Evolutionary conservation across 2,797 vertebrate genomes (phyloP).

Genomic region (Clarias platycephalus): DNA sequence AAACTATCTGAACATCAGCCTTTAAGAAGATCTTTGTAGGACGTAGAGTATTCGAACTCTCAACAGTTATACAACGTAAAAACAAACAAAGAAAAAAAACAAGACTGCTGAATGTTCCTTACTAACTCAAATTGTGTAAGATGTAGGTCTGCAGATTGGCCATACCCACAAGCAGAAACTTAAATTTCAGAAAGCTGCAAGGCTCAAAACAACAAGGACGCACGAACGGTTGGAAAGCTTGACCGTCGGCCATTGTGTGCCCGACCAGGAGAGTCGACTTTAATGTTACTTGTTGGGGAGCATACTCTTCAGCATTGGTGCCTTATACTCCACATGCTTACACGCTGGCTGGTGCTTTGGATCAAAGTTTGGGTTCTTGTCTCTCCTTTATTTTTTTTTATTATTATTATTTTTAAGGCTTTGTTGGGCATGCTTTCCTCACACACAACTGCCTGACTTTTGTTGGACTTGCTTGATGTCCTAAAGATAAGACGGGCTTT

Average conservation of each 20-base stretch:
- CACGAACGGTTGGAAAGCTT: background rate
- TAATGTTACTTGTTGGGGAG: conserved; percentile 71
- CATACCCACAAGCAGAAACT: conserved; percentile 14
- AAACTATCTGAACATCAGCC: background rate
- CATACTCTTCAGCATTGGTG: conserved; percentile 82
- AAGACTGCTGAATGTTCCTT: background rate
- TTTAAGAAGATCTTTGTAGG: background rate
- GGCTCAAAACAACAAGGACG: conserved; percentile 11
- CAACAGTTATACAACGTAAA: background rate
- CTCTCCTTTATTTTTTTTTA: conserved; percentile 44
- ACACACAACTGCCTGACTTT: conserved; percentile 63
- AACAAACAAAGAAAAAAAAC: background rate
- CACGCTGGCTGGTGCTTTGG: conserved; percentile 82
- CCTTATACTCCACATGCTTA: conserved; percentile 84
- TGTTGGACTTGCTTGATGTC: conserved; percentile 10
- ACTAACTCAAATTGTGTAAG: conserved; percentile 10
- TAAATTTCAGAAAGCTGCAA: background rate
- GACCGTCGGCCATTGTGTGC: background rate
- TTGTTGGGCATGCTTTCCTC: conserved; percentile 67
- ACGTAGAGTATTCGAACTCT: background rate
- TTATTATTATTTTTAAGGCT: background rate
- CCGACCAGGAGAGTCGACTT: conserved; percentile 58
- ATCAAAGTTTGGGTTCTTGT: conserved; percentile 74
- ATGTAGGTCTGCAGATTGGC: background rate
- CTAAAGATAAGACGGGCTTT: conserved; percentile 24